phyloP scores from a whole-genome alignment of 2,113 vertebrate species.

The Labeo rohita region DNA sequence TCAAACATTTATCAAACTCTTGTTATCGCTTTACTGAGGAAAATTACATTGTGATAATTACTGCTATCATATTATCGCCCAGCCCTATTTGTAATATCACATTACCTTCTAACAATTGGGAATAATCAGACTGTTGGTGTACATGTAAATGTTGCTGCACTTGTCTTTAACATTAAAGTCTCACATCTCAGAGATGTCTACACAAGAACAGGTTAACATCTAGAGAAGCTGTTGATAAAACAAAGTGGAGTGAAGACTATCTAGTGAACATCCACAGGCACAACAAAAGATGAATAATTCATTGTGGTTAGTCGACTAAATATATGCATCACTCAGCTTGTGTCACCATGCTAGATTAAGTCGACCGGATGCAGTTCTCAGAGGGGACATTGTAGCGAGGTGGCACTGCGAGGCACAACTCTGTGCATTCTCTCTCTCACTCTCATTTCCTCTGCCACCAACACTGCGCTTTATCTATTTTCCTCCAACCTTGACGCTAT shows the following conservation, averaged over 20 bases:
- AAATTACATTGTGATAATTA: no score
- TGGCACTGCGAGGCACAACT: slow-evolving; percentile 75
- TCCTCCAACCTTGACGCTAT: slow-evolving; percentile 72
- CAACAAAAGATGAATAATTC: slow-evolving; percentile 81
- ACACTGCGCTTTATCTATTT: slow-evolving; percentile 73
- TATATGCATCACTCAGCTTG: slow-evolving; percentile 73
- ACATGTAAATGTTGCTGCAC: neutral
- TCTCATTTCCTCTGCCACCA: slow-evolving; percentile 63
- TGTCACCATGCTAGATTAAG: slow-evolving; percentile 72
- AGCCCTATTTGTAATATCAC: no score
- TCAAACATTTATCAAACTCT: no score
- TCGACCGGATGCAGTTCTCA: slow-evolving; percentile 68
- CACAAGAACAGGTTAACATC: neutral
- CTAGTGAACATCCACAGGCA: slow-evolving; percentile 67
- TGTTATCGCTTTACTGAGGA: no score
- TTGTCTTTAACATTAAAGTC: neutral
- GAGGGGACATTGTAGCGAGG: slow-evolving; percentile 75
- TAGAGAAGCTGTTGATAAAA: slow-evolving; percentile 35
- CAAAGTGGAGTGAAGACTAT: slow-evolving; percentile 53
- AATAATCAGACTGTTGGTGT: neutral
- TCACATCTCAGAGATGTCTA: neutral
- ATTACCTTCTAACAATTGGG: neutral
- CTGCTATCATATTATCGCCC: no score
- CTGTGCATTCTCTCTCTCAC: slow-evolving; percentile 71
- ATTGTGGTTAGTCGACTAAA: slow-evolving; percentile 72